These are phyloP conservation scores for Heloderma charlesbogerti DNA, from an alignment of 2,113 vertebrate genomes.

Conservation along the genomic window DNA sequence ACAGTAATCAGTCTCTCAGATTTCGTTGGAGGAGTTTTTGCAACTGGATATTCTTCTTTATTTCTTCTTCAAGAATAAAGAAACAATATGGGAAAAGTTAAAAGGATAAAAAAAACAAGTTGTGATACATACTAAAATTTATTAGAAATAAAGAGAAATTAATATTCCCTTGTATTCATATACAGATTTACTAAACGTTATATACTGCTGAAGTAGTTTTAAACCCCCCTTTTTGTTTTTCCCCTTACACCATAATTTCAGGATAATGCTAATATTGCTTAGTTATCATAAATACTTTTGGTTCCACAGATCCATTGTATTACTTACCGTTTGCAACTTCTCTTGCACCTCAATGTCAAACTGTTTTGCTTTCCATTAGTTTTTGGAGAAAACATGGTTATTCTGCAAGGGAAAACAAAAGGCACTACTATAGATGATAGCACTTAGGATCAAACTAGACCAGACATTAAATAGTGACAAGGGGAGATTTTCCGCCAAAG, in stretches of 20 bases:
- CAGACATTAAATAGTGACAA: background rate
- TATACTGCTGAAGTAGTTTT: background rate
- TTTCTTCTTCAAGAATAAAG: conserved; percentile 59
- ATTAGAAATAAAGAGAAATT: conserved; percentile 3
- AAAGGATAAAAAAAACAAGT: conserved; percentile 23
- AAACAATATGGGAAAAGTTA: background rate
- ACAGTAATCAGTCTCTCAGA: conserved; percentile 61
- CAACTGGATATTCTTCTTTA: conserved; percentile 80
- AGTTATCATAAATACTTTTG: background rate
- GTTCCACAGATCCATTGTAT: background rate
- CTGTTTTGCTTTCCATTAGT: conserved; percentile 74
- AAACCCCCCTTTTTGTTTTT: background rate
- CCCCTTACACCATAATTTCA: background rate
- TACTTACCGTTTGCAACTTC: conserved; percentile 72
- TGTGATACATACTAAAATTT: background rate
- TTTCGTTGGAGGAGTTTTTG: conserved; percentile 70
- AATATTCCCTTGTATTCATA: background rate
- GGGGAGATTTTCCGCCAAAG: background rate
- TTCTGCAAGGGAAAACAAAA: conserved; percentile 68
- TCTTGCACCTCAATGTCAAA: conserved; percentile 56
- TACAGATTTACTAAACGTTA: background rate
- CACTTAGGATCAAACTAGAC: background rate
- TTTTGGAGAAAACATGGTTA: conserved; percentile 83
- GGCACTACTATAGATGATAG: background rate
- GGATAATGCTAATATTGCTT: background rate